Percentiles rank a stretch among this genome's conserved stretches.
These are phyloP conservation scores for Colossoma macropomum DNA, from an alignment of 2,113 vertebrate genomes.

Conservation along the genomic window DNA sequence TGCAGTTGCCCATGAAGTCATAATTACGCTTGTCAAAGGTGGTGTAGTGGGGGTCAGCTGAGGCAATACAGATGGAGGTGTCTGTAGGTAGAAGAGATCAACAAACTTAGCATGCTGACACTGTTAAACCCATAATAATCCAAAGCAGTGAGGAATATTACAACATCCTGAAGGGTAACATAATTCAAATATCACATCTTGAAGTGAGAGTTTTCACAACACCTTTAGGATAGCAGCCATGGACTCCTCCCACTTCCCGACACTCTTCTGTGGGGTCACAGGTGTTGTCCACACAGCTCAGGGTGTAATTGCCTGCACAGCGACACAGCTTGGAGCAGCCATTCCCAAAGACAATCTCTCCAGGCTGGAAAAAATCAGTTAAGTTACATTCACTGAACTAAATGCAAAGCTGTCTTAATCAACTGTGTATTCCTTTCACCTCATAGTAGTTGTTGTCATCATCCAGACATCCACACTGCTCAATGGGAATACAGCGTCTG, in stretches of 20 bases:
- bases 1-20: constrained; percentile 83
- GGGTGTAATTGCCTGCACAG: constrained; percentile 78
- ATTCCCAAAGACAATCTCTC: constrained; percentile 74
- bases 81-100: not conserved
- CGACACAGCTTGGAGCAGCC: constrained; percentile 78
- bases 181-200: too few species aligned
- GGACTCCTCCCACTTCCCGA: constrained; percentile 68
- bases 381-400: not conserved
- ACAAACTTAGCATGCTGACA: too few species aligned
- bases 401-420: not conserved
- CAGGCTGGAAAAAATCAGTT: constrained; percentile 67
- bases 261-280: constrained; percentile 78
- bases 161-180: too few species aligned
- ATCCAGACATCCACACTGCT: constrained; percentile 79
- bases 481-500: constrained; percentile 71
- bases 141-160: not conserved
- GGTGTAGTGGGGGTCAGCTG: constrained; percentile 86
- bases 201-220: too few species aligned
- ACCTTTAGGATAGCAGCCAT: constrained; percentile 81
- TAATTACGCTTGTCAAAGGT: constrained; percentile 77
- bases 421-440: constrained; percentile 60
- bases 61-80: constrained; percentile 72
- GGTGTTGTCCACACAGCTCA: constrained; percentile 76
- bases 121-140: too few species aligned
- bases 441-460: constrained; percentile 77